Evolutionary conservation across 2,113 vertebrate species (phyloP).

Genomic region (Mesitornis unicolor): DNA sequence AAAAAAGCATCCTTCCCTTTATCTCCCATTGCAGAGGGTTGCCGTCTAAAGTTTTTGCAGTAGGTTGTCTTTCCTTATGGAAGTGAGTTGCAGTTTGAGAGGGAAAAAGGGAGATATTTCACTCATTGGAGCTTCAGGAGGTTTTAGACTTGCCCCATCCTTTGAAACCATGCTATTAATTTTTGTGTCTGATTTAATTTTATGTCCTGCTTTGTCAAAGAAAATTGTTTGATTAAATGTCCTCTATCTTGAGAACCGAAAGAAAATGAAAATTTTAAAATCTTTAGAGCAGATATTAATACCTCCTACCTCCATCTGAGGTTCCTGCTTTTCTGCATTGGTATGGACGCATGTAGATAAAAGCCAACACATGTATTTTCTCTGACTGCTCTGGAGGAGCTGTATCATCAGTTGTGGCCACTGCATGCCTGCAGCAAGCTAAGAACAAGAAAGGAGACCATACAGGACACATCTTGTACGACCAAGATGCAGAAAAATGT

Average conservation of each 20-base stretch:
- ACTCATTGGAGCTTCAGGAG: background rate
- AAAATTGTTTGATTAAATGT: background rate
- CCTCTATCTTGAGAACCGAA: background rate
- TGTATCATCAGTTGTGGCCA: background rate
- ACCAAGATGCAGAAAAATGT: background rate
- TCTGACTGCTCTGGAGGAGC: background rate
- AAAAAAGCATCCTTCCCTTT: background rate
- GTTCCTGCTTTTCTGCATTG: background rate
- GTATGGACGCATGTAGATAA: accelerated
- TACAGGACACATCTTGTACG: background rate
- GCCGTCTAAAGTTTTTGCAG: background rate
- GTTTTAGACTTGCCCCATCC: background rate
- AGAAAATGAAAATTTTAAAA: background rate
- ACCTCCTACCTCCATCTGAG: background rate
- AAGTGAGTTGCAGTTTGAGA: background rate
- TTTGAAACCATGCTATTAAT: background rate
- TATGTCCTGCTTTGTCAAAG: background rate
- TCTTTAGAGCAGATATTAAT: background rate
- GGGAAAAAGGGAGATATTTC: background rate
- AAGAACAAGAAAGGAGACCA: background rate
- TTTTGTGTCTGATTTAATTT: background rate
- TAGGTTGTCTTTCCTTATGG: background rate
- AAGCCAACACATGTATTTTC: background rate
- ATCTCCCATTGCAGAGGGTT: background rate
- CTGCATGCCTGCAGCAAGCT: background rate